Evolutionary conservation across 2,797 vertebrate genomes (phyloP).

Genomic region (Crenuchus spilurus): DNA sequence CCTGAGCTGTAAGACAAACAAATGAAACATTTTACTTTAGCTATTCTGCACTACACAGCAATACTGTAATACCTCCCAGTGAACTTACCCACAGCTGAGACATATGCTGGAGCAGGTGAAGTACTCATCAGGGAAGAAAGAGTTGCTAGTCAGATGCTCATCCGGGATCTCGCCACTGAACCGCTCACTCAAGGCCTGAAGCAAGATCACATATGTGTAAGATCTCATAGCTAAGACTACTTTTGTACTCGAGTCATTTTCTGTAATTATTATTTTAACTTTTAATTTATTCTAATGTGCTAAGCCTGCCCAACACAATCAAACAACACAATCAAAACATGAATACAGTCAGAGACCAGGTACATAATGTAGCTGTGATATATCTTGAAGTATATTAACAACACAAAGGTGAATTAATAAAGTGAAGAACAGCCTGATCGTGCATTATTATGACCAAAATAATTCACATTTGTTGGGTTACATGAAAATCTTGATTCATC

Average conservation of each 20-base stretch:
- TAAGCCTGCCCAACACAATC: too few relatives aligned
- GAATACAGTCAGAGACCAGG: too few relatives aligned
- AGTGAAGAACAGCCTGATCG: too few relatives aligned
- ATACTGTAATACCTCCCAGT: background rate
- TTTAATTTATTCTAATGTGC: too few relatives aligned
- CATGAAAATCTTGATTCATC: too few relatives aligned
- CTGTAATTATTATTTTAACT: background rate
- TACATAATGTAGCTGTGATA: too few relatives aligned
- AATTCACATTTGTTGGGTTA: too few relatives aligned
- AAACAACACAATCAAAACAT: too few relatives aligned
- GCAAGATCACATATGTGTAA: slow-evolving; percentile 17
- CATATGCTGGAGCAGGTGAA: slow-evolving; percentile 96
- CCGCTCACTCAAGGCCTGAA: slow-evolving; percentile 97
- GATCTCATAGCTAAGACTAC: too few relatives aligned
- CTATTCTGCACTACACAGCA: background rate
- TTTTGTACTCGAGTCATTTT: background rate
- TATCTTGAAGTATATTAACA: too few relatives aligned
- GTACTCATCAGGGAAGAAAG: slow-evolving; percentile 98
- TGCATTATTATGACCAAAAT: too few relatives aligned
- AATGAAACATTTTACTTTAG: background rate
- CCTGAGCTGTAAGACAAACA: slow-evolving; percentile 79
- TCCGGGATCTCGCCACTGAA: slow-evolving; percentile 96
- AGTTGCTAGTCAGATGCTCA: slow-evolving; percentile 92
- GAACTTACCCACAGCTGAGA: slow-evolving; percentile 96
- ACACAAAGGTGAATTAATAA: too few relatives aligned